These are phyloP conservation scores for Adoxophyes honmai DNA, from an alignment of 1,140 invertebrate species.

Conservation along the genomic window DNA sequence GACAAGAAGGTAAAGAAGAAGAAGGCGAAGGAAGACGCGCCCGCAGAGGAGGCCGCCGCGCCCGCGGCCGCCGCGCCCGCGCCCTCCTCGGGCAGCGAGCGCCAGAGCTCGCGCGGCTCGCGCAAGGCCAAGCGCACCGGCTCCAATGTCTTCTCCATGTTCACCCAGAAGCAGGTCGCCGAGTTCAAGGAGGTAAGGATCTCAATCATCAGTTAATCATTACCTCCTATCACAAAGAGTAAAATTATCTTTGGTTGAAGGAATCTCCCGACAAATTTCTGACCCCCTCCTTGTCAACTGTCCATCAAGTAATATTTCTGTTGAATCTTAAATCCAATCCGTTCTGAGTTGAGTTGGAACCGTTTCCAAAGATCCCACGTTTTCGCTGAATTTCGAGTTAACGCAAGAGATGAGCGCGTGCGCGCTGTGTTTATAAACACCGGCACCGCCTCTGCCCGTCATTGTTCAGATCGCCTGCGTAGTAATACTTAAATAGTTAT, in stretches of 20 bases:
- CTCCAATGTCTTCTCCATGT: constrained; percentile 97
- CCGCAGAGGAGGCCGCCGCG: constrained; percentile 79
- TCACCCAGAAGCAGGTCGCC: constrained; percentile 95
- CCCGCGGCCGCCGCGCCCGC: constrained; percentile 78
- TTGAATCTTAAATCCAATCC: too few species aligned
- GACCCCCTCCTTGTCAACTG: too few species aligned
- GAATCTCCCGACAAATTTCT: too few species aligned
- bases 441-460: background rate
- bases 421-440: constrained; percentile 26
- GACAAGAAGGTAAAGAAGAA: constrained; percentile 91
- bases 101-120: constrained; percentile 80
- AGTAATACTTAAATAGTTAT: constrained; percentile 18
- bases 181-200: constrained; percentile 94
- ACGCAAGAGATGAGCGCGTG: constrained; percentile 18
- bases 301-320: too few species aligned
- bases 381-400: too few species aligned
- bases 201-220: too few species aligned
- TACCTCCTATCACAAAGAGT: too few species aligned
- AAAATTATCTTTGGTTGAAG: too few species aligned
- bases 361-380: too few species aligned
- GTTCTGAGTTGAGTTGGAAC: too few species aligned
- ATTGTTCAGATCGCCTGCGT: constrained; percentile 15
- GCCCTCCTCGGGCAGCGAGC: constrained; percentile 78
- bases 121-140: constrained; percentile 91
- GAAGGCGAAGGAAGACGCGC: constrained; percentile 84